Conservation (phyloP, 2,797 vertebrate genomes). For the Chelon labrosus region DNA sequence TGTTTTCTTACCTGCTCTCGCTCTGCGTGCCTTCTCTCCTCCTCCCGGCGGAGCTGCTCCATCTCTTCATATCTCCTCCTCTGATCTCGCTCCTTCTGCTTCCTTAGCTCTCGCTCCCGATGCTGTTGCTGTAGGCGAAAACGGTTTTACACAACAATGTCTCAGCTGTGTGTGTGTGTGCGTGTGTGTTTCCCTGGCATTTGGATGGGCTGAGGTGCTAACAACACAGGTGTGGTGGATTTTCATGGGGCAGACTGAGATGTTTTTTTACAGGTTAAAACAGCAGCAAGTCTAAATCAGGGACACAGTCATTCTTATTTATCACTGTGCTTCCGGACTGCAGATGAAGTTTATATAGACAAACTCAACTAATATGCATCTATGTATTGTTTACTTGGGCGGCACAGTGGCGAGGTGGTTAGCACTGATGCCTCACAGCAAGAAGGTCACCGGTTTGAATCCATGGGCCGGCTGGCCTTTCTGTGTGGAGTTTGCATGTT, state of each 20-base stretch:
- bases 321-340: not conserved
- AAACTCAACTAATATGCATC: too few relatives aligned
- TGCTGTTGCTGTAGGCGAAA: conserved; percentile 90
- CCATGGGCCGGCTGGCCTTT: too few relatives aligned
- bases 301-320: not conserved
- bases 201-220: conserved; percentile 16
- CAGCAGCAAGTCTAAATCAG: not conserved
- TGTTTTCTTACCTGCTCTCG: conserved; percentile 90
- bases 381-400: too few relatives aligned
- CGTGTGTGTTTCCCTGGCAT: conserved; percentile 24
- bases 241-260: conserved; percentile 8
- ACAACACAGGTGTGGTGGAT: conserved; percentile 34
- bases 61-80: conserved; percentile 93
- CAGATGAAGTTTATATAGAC: not conserved
- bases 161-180: conserved; percentile 4
- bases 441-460: too few relatives aligned
- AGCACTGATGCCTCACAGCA: too few relatives aligned
- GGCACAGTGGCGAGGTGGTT: too few relatives aligned
- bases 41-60: conserved; percentile 95
- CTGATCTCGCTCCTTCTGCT: conserved; percentile 98
- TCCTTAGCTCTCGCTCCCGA: conserved; percentile 95
- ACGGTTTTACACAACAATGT: not conserved
- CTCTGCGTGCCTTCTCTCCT: conserved; percentile 95
- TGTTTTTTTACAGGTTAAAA: conserved; percentile 4
- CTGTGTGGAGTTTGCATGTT: too few relatives aligned